Evolutionary conservation across 2,113 vertebrate species (phyloP).

Genomic region (Ciconia boyciana): DNA sequence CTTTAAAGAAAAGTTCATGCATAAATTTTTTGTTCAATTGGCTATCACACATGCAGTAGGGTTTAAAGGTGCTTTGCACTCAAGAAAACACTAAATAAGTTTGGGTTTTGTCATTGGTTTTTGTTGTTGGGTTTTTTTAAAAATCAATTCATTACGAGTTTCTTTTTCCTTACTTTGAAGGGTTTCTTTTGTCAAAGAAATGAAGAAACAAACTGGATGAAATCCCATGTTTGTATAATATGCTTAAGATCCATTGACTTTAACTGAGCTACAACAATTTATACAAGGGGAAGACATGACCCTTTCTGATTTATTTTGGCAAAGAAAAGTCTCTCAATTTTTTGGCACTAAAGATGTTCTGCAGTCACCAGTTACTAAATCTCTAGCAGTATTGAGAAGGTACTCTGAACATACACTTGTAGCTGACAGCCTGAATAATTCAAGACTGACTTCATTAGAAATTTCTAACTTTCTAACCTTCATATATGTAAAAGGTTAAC

Average conservation of each 20-base stretch:
- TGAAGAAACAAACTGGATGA: not conserved
- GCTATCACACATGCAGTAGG: not conserved
- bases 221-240: not conserved
- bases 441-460: not conserved
- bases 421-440: not conserved
- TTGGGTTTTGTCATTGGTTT: fast-evolving
- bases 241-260: not conserved
- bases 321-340: not conserved
- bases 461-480: not conserved
- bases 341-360: not conserved
- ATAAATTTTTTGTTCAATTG: not conserved
- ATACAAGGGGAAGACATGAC: not conserved
- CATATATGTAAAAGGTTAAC: not conserved
- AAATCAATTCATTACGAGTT: not conserved
- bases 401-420: not conserved
- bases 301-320: slow-evolving; percentile 16
- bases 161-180: not conserved
- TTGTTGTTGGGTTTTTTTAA: fast-evolving
- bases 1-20: not conserved
- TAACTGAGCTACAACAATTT: not conserved
- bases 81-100: not conserved
- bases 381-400: not conserved
- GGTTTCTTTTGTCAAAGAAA: not conserved
- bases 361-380: slow-evolving; percentile 8
- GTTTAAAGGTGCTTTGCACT: not conserved